Evolutionary conservation across 2,888 invertebrate genomes (phyloP).

Genomic region (Digitonthophagus gazella): DNA sequence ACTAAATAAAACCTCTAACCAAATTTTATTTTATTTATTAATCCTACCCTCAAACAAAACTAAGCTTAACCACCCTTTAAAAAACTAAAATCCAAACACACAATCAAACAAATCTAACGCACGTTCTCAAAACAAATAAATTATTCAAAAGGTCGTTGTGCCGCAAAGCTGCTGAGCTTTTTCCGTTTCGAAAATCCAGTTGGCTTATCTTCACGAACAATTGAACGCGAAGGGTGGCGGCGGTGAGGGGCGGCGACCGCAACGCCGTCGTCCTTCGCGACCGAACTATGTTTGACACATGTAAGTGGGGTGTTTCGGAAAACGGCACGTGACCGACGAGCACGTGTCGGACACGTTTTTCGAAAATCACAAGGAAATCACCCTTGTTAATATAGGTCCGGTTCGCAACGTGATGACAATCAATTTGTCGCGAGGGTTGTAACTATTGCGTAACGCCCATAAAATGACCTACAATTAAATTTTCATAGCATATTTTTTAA

Average conservation of each 20-base stretch:
- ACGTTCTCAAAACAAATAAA: background rate
- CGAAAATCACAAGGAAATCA: conserved; percentile 32
- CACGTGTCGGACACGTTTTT: conserved; percentile 42
- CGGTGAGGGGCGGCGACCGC: conserved; percentile 26
- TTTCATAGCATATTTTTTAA: too few species aligned
- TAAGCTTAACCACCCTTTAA: background rate
- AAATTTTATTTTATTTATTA: background rate
- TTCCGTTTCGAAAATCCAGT: conserved; percentile 17
- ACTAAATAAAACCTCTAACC: background rate
- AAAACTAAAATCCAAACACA: background rate
- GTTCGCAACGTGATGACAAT: background rate
- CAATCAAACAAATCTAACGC: background rate
- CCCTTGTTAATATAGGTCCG: background rate
- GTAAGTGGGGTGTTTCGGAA: conserved; percentile 43
- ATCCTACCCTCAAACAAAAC: background rate
- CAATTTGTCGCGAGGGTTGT: background rate
- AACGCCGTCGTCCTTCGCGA: conserved; percentile 29
- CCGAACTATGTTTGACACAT: conserved; percentile 50
- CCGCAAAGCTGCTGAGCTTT: background rate
- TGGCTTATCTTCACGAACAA: conserved; percentile 51
- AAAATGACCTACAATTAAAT: background rate
- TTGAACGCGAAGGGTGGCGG: conserved; percentile 36
- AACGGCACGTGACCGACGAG: conserved; percentile 37
- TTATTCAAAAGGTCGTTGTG: background rate
- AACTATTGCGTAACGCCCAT: background rate